Percentiles rank a stretch among this genome's conserved stretches.
Evolutionary conservation across 2,888 invertebrate species (phyloP).

Genomic region (Rotaria socialis): DNA sequence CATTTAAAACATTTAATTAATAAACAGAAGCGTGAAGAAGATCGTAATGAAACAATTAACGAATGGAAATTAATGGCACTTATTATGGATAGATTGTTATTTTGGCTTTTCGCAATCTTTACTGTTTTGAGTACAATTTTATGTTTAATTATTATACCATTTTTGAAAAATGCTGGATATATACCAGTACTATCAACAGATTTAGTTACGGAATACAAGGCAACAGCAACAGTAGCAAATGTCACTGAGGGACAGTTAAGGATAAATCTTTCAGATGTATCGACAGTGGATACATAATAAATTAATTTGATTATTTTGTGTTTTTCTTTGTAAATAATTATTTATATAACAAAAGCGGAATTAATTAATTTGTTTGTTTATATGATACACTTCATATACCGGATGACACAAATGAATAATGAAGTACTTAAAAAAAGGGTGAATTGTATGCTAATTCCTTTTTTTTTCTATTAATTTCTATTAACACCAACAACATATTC

Average conservation of each 20-base stretch:
- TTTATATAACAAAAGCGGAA: no score
- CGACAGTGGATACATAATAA: no score
- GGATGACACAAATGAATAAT: no score
- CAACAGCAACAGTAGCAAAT: not conserved
- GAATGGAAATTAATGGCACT: slow-evolving; percentile 59
- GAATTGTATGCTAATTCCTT: no score
- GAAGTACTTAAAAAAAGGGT: no score
- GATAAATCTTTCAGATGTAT: not conserved
- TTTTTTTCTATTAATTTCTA: no score
- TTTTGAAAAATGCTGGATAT: slow-evolving; percentile 48
- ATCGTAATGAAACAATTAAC: slow-evolving; percentile 49
- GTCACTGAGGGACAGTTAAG: not conserved
- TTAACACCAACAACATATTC: no score
- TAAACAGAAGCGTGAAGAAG: slow-evolving; percentile 29
- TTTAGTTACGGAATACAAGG: not conserved
- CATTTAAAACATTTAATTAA: slow-evolving; percentile 13
- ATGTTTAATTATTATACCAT: slow-evolving; percentile 57
- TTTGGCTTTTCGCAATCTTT: slow-evolving; percentile 57
- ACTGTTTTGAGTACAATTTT: slow-evolving; percentile 54
- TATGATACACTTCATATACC: no score
- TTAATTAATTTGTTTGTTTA: no score
- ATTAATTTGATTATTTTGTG: no score
- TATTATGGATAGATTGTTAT: slow-evolving; percentile 57
- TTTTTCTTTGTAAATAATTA: no score
- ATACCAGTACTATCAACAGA: not conserved